A percentile compares a stretch with the other conserved stretches of the same genome.
These are phyloP conservation scores for Drosophila lacertosa DNA, from an alignment of 1,140 invertebrate species.

Conservation along the genomic window DNA sequence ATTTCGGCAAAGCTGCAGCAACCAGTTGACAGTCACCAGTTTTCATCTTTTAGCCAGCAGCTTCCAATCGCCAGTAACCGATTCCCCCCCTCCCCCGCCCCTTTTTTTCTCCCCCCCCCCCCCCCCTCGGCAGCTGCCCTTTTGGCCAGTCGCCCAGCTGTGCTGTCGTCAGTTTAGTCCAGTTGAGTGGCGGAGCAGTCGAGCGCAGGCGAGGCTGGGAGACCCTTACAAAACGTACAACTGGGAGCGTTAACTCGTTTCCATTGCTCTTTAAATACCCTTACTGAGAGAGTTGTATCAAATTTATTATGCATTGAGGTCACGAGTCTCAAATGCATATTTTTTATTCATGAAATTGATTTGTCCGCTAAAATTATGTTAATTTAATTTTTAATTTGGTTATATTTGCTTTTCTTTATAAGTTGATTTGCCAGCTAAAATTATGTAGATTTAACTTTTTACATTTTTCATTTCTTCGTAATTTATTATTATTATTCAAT, in stretches of 20 bases:
- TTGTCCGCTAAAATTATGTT: no score
- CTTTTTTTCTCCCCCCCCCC: background rate
- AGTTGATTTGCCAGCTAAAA: no score
- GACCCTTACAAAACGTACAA: constrained; percentile 53
- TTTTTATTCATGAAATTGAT: no score
- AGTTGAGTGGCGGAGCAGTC: constrained; percentile 62
- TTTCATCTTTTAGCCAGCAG: constrained; percentile 14
- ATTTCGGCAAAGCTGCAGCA: constrained; percentile 22
- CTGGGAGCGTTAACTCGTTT: constrained; percentile 67
- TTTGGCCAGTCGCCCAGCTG: no score
- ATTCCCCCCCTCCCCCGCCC: background rate
- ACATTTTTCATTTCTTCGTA: no score
- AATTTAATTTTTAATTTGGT: no score
- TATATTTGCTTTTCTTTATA: no score
- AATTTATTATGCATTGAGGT: background rate
- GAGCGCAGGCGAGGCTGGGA: constrained; percentile 23
- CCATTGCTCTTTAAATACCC: background rate
- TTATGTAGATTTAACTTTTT: no score
- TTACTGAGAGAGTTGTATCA: background rate
- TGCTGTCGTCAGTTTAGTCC: constrained; percentile 71
- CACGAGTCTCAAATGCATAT: no score
- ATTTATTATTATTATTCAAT: no score
- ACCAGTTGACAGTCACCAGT: constrained; percentile 32
- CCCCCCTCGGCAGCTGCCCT: constrained; percentile 4
- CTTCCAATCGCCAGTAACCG: constrained; percentile 19